phyloP scores from a whole-genome alignment of 2,113 vertebrate species.

The Piprites chloris region DNA sequence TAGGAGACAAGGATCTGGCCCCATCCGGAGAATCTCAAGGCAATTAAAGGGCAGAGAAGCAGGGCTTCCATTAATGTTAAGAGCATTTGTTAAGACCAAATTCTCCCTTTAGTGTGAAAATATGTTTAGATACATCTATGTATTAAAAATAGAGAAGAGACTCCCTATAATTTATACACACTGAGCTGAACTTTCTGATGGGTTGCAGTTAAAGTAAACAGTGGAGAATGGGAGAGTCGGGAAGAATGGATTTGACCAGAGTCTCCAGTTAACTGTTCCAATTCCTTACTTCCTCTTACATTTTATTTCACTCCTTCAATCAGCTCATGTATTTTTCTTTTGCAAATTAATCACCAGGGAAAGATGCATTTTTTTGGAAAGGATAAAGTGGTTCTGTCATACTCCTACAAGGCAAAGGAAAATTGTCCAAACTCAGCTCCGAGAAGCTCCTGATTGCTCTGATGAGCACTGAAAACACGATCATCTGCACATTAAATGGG shows the following conservation, averaged over 20 bases:
- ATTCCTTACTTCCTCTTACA: neutral
- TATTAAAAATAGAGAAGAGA: neutral
- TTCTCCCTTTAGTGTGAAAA: neutral
- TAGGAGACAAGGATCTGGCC: neutral
- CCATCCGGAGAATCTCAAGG: neutral
- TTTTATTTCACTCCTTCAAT: neutral
- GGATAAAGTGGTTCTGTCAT: neutral
- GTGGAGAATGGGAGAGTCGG: neutral
- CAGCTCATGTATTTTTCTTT: neutral
- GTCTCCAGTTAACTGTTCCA: neutral
- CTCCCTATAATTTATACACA: neutral
- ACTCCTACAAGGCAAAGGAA: neutral
- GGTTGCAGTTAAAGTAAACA: neutral
- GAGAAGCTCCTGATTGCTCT: neutral
- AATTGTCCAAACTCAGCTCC: neutral
- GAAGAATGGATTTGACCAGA: neutral
- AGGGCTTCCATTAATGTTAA: neutral
- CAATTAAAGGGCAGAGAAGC: neutral
- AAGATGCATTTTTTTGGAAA: neutral
- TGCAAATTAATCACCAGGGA: neutral
- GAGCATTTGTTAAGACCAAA: neutral
- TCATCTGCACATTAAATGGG: neutral
- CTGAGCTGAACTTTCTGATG: neutral
- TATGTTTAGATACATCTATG: neutral
- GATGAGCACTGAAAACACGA: neutral